These are phyloP conservation scores for Stegodyphus mimosarum DNA, from an alignment of 1,140 invertebrate species.

Conservation along the genomic window DNA sequence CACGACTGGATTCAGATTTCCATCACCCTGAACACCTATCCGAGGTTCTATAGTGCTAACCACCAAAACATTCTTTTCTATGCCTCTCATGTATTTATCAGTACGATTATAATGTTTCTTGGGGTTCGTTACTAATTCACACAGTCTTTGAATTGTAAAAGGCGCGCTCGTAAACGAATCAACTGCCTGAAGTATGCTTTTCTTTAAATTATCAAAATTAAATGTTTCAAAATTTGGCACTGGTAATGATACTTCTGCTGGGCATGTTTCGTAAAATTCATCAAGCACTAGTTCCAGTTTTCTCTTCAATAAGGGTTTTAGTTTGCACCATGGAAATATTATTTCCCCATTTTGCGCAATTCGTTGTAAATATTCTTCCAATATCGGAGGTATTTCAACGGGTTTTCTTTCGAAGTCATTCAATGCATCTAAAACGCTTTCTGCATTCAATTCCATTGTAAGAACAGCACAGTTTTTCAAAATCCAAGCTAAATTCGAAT, in stretches of 20 bases:
- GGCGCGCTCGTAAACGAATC: constrained; percentile 85
- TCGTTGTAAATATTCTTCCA: constrained; percentile 90
- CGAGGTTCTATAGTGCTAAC: constrained; percentile 94
- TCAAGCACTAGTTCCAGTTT: constrained; percentile 88
- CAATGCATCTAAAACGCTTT: constrained; percentile 60
- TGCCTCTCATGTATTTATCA: constrained; percentile 95
- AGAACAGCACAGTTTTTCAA: background rate
- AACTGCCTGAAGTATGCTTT: constrained; percentile 82
- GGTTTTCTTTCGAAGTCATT: constrained; percentile 83
- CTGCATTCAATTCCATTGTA: constrained; percentile 47
- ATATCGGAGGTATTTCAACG: constrained; percentile 84
- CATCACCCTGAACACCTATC: background rate
- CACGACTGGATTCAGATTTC: constrained; percentile 18
- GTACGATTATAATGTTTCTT: constrained; percentile 94
- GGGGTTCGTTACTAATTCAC: constrained; percentile 90
- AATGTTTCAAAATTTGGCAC: constrained; percentile 92
- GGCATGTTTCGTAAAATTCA: constrained; percentile 84
- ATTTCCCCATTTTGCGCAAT: constrained; percentile 95
- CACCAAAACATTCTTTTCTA: constrained; percentile 94
- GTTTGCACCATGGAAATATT: constrained; percentile 89
- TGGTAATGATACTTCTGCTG: constrained; percentile 79
- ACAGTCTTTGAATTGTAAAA: constrained; percentile 95
- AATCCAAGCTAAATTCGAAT: background rate
- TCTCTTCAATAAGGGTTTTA: constrained; percentile 86
- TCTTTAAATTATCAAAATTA: constrained; percentile 89